Conservation (phyloP, 2,113 vertebrate genomes). For the Tychaedon coryphoeus region DNA sequence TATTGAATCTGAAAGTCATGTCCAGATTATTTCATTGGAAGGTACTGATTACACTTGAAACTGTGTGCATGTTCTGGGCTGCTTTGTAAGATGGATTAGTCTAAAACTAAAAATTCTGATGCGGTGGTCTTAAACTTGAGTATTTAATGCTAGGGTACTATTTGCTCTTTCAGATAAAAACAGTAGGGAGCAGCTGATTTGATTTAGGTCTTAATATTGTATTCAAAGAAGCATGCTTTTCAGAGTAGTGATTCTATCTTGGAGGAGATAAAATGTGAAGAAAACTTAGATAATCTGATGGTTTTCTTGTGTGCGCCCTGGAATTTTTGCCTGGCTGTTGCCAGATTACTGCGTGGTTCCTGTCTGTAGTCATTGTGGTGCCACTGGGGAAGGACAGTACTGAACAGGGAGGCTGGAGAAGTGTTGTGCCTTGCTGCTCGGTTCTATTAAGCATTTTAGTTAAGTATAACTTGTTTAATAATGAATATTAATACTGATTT, state of each 20-base stretch:
- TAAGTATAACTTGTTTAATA: not conserved
- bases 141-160: not conserved
- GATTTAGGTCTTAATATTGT: not conserved
- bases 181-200: slow-evolving; percentile 34
- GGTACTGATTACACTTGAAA: slow-evolving; percentile 55
- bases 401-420: not conserved
- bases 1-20: slow-evolving; percentile 61
- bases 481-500: not conserved
- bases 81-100: slow-evolving; percentile 5
- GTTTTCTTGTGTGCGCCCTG: slow-evolving; percentile 23
- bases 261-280: slow-evolving; percentile 19
- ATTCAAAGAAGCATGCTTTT: slow-evolving; percentile 20
- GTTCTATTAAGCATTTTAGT: slow-evolving; percentile 29
- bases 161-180: slow-evolving; percentile 28
- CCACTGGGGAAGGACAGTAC: slow-evolving; percentile 19
- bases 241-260: slow-evolving; percentile 14
- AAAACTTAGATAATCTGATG: slow-evolving; percentile 18
- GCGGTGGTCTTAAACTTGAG: slow-evolving; percentile 49
- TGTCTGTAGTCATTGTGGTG: not conserved
- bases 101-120: slow-evolving; percentile 18
- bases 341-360: not conserved
- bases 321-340: slow-evolving; percentile 6
- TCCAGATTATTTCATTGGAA: slow-evolving; percentile 70
- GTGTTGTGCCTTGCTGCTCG: slow-evolving; percentile 4
- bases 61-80: slow-evolving; percentile 8